A percentile compares a stretch with the other conserved stretches of the same genome.
Conservation (phyloP, 2,888 invertebrate species). For the Meteorus colon region DNA sequence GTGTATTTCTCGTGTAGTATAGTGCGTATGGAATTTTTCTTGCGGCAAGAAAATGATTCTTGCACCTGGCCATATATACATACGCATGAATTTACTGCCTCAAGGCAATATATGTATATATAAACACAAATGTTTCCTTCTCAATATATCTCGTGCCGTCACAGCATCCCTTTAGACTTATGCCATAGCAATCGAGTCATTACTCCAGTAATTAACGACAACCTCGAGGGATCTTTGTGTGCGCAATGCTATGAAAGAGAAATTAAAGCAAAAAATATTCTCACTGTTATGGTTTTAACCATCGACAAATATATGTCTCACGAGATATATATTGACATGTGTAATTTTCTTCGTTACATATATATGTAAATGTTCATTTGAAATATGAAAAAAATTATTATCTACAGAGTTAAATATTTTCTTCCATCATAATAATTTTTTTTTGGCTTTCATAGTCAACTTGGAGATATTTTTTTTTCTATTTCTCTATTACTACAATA, state of each 20-base stretch:
- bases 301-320: constrained; percentile 18
- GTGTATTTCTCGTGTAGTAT: constrained; percentile 2
- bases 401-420: not conserved
- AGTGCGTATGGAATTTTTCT: constrained; percentile 34
- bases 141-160: constrained; percentile 20
- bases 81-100: constrained; percentile 34
- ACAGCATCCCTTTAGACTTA: constrained; percentile 5
- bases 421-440: not conserved
- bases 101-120: not conserved
- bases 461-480: not conserved
- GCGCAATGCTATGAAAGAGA: not conserved
- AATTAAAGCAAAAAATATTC: constrained; percentile 14
- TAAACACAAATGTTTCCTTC: constrained; percentile 5
- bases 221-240: not conserved
- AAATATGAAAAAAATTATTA: no score
- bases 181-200: constrained; percentile 48
- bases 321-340: not conserved
- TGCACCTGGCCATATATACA: constrained; percentile 32
- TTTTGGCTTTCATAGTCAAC: not conserved
- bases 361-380: no score
- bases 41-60: constrained; percentile 47
- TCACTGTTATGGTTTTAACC: constrained; percentile 11
- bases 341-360: constrained; percentile 9
- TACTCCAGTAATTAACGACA: constrained; percentile 48
- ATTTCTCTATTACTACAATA: no score